phyloP scores from a whole-genome alignment of 2,888 invertebrate species.

The Empis livida region DNA sequence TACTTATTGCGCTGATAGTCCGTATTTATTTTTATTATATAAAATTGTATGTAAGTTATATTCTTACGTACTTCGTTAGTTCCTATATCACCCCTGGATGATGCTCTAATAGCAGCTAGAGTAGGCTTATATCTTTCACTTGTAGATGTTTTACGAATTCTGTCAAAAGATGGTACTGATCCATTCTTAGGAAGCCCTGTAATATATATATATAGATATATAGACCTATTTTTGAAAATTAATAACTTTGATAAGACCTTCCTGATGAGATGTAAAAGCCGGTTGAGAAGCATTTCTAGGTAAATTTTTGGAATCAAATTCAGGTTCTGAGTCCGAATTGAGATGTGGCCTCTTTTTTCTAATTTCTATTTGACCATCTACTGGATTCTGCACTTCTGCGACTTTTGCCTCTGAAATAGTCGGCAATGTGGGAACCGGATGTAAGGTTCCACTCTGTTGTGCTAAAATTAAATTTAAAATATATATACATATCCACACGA shows the following conservation, averaged over 20 bases:
- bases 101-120: slow-evolving; percentile 65
- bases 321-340: slow-evolving; percentile 29
- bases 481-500: too few relatives aligned
- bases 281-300: slow-evolving; percentile 80
- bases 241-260: slow-evolving; percentile 25
- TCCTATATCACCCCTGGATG: slow-evolving; percentile 60
- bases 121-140: slow-evolving; percentile 77
- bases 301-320: slow-evolving; percentile 39
- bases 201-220: slow-evolving; percentile 23
- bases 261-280: slow-evolving; percentile 61
- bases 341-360: slow-evolving; percentile 22
- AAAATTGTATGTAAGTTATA: too few relatives aligned
- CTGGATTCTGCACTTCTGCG: slow-evolving; percentile 38
- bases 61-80: slow-evolving; percentile 58
- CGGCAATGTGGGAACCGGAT: slow-evolving; percentile 73
- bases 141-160: slow-evolving; percentile 71
- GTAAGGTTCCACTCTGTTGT: slow-evolving; percentile 58
- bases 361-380: slow-evolving; percentile 17
- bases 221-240: too few relatives aligned
- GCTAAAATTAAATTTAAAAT: too few relatives aligned
- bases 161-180: slow-evolving; percentile 79
- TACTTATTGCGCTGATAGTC: too few relatives aligned
- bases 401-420: slow-evolving; percentile 77
- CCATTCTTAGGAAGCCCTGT: slow-evolving; percentile 63
- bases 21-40: too few relatives aligned